Evolutionary conservation across 2,797 vertebrate genomes (phyloP).

Genomic region (Cyclura pinguis): DNA sequence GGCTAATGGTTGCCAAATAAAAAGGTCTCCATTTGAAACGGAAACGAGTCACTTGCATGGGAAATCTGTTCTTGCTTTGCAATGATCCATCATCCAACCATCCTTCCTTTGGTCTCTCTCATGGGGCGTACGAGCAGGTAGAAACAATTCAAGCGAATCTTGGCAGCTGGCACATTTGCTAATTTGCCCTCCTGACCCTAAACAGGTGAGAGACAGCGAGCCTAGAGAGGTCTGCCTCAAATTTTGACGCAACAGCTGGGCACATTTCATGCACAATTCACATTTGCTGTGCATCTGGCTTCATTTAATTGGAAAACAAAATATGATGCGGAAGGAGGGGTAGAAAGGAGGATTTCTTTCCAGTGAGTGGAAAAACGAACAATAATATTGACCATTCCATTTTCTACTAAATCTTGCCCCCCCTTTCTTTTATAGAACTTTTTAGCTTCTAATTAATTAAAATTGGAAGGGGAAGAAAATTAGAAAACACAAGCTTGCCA

Average conservation of each 20-base stretch:
- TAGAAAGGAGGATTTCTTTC: not conserved
- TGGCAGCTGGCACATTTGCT: constrained; percentile 54
- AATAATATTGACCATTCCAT: constrained; percentile 43
- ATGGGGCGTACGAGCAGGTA: constrained; percentile 38
- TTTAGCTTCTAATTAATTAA: constrained; percentile 45
- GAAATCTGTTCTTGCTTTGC: constrained; percentile 48
- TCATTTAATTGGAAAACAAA: constrained; percentile 55
- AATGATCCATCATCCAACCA: constrained; percentile 31
- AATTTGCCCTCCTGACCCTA: constrained; percentile 60
- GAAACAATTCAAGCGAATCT: constrained; percentile 60
- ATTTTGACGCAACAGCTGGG: constrained; percentile 59
- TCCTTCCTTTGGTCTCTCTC: constrained; percentile 23
- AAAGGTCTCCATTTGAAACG: constrained; percentile 48
- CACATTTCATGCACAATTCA: constrained; percentile 62
- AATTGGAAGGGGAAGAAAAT: constrained; percentile 34
- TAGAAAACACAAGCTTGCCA: constrained; percentile 28
- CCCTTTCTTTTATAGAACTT: constrained; percentile 40
- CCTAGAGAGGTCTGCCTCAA: constrained; percentile 6
- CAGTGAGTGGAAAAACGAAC: constrained; percentile 32
- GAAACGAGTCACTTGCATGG: constrained; percentile 38
- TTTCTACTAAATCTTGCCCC: constrained; percentile 33
- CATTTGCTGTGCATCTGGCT: constrained; percentile 59
- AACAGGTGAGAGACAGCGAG: constrained; percentile 58
- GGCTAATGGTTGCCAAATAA: constrained; percentile 45
- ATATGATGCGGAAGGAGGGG: not conserved